Conservation (phyloP, 2,888 invertebrate species). For the Hetaerina titia region DNA sequence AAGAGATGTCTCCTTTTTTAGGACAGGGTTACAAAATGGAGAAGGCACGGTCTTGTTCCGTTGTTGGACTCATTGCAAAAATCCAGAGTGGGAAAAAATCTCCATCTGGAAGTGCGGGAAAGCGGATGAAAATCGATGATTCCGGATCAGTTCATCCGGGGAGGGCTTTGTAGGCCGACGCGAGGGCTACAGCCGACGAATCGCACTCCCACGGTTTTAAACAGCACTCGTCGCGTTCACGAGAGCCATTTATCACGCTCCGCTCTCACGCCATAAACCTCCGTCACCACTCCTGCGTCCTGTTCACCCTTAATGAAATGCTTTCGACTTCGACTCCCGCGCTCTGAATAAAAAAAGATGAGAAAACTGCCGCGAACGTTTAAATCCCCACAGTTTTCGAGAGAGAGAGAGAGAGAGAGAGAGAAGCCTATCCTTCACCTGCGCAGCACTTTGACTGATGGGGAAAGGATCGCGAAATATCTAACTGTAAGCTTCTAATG, state of each 20-base stretch:
- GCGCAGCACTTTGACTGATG: not conserved
- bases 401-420: no score
- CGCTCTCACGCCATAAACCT: not conserved
- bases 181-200: not conserved
- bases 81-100: not conserved
- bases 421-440: not conserved
- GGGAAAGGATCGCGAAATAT: not conserved
- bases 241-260: not conserved
- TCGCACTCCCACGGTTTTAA: not conserved
- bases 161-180: not conserved
- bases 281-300: not conserved
- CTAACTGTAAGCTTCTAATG: no score
- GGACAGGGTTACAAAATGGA: not conserved
- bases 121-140: slow-evolving; percentile 15
- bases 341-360: not conserved
- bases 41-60: not conserved
- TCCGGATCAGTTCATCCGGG: slow-evolving; percentile 21
- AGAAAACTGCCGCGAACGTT: not conserved
- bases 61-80: not conserved
- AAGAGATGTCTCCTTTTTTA: no score
- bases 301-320: not conserved
- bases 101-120: not conserved
- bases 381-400: not conserved
- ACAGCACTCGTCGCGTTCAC: not conserved
- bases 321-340: not conserved